These are phyloP conservation scores for Amblyteles armatorius DNA, from an alignment of 2,888 invertebrate genomes.

Conservation along the genomic window DNA sequence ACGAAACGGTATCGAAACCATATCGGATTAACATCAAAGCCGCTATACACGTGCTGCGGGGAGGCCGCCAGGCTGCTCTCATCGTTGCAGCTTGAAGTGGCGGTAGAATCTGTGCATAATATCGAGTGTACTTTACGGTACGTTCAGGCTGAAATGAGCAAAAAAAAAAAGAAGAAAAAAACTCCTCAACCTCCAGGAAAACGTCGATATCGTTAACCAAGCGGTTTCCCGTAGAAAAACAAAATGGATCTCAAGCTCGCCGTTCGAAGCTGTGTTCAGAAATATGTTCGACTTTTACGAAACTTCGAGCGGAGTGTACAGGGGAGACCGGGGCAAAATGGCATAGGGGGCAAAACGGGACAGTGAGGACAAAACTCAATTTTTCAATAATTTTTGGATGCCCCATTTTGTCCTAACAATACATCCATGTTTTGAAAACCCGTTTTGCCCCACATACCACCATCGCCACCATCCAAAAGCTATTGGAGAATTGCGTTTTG, in stretches of 20 bases:
- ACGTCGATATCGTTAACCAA: constrained; percentile 14
- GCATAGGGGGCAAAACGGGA: no score
- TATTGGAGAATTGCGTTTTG: no score
- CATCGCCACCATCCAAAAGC: no score
- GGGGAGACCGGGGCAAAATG: no score
- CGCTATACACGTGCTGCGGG: background rate
- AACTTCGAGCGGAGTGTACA: background rate
- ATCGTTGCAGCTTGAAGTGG: no score
- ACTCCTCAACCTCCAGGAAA: background rate
- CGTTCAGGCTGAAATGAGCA: background rate
- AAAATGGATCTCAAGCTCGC: background rate
- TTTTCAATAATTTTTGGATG: no score
- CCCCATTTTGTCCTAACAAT: no score
- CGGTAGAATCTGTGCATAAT: background rate
- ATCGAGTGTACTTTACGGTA: background rate
- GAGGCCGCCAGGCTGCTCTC: background rate
- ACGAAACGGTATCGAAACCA: constrained; percentile 31
- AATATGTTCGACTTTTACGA: constrained; percentile 10
- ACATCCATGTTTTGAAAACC: no score
- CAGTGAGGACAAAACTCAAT: no score
- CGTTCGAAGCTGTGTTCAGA: background rate
- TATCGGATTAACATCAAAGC: background rate
- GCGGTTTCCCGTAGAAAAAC: background rate
- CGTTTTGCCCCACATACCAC: no score
- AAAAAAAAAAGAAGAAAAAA: background rate